Conservation (phyloP, 2,888 invertebrate genomes). For the Cheilosia variabilis region DNA sequence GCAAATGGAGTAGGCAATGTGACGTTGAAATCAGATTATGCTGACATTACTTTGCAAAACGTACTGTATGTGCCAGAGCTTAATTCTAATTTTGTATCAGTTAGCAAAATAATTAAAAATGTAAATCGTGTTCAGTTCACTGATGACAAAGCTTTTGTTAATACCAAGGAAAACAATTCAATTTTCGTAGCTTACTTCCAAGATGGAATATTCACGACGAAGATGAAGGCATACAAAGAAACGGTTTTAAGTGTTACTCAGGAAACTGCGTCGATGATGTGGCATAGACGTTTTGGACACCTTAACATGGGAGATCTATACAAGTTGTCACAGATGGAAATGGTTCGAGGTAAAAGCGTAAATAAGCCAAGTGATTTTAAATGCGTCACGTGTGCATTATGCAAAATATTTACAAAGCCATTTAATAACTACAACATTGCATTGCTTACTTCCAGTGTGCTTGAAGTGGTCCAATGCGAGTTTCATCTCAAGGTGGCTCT, state of each 20-base stretch:
- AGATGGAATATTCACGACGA: constrained; percentile 29
- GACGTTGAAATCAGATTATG: too few species aligned
- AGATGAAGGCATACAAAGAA: constrained; percentile 14
- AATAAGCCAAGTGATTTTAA: constrained; percentile 30
- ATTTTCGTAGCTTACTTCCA: constrained; percentile 19
- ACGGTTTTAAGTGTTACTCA: constrained; percentile 31
- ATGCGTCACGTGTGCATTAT: constrained; percentile 38
- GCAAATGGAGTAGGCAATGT: too few species aligned
- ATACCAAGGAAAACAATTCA: constrained; percentile 9
- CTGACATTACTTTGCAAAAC: too few species aligned
- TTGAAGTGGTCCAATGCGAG: constrained; percentile 39
- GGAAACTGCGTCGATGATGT: constrained; percentile 8
- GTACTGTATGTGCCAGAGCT: constrained; percentile 15
- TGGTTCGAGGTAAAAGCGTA: constrained; percentile 37
- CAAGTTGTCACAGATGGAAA: constrained; percentile 37
- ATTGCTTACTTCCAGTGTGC: constrained; percentile 34
- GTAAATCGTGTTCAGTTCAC: constrained; percentile 29
- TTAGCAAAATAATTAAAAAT: constrained; percentile 44
- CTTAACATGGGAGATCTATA: constrained; percentile 36
- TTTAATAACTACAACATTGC: constrained; percentile 27
- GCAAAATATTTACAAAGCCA: constrained; percentile 38
- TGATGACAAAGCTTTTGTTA: constrained; percentile 24
- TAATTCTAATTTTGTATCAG: constrained; percentile 34
- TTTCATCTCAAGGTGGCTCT: constrained; percentile 26
- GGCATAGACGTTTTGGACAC: constrained; percentile 50